Evolutionary conservation across 2,113 vertebrate species (phyloP).

Genomic region (Etia nguti): DNA sequence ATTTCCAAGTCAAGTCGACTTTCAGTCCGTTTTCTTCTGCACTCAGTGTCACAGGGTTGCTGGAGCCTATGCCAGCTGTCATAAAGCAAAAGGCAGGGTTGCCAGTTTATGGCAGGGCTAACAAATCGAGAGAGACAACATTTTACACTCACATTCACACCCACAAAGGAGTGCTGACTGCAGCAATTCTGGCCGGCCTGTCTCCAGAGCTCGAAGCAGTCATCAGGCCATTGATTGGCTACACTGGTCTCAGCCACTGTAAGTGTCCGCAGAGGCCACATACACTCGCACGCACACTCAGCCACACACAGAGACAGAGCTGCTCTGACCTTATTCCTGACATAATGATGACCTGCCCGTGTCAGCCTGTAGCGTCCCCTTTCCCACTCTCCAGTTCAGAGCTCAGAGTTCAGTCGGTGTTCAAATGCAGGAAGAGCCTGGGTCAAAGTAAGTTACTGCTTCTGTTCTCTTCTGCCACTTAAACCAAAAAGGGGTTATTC

Average conservation of each 20-base stretch:
- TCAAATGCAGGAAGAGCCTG: not conserved
- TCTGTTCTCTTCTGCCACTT: not conserved
- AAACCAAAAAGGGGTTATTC: not conserved
- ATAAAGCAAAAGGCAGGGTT: not conserved
- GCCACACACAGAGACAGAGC: conserved; percentile 1
- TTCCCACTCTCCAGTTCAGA: conserved; percentile 7
- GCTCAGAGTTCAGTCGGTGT: not conserved
- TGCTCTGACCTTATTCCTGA: conserved; percentile 37
- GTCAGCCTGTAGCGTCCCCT: not conserved
- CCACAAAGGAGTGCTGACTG: conserved; percentile 34
- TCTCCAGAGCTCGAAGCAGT: conserved; percentile 47
- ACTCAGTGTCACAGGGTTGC: not conserved
- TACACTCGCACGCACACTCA: not conserved
- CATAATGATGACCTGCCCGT: conserved; percentile 36
- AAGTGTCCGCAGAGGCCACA: conserved; percentile 43
- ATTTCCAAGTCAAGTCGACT: not conserved
- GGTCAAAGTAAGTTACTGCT: not conserved
- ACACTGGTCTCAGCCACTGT: conserved; percentile 45
- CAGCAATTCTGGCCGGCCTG: conserved; percentile 9
- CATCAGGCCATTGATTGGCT: conserved; percentile 55
- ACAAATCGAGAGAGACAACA: not conserved
- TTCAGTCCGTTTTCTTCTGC: not conserved
- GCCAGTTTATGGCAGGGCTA: not conserved
- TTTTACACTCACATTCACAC: not conserved
- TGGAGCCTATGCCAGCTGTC: not conserved